phyloP scores from a whole-genome alignment of 2,888 invertebrate genomes.

The Myopa tessellatipennis region DNA sequence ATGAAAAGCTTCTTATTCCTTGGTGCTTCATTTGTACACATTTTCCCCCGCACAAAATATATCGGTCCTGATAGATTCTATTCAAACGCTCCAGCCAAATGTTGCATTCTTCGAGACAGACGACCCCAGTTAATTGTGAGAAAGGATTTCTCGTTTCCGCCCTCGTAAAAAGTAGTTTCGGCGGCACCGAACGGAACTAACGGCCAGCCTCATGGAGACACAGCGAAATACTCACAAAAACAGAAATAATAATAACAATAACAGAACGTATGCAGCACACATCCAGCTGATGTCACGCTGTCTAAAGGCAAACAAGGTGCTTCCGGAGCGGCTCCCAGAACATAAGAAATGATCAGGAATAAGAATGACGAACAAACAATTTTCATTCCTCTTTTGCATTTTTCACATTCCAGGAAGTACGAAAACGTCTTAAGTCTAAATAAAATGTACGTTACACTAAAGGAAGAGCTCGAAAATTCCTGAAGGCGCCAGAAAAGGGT shows the following conservation, averaged over 20 bases:
- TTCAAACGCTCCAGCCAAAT: neutral
- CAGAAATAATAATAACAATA: neutral
- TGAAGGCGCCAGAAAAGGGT: slow-evolving; percentile 17
- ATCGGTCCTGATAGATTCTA: neutral
- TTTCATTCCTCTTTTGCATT: neutral
- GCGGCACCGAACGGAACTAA: neutral
- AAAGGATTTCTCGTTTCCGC: neutral
- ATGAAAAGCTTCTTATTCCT: too few species aligned
- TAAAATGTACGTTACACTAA: too few species aligned
- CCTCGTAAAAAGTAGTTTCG: neutral
- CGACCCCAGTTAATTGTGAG: neutral
- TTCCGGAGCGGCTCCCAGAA: slow-evolving; percentile 15
- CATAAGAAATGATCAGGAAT: neutral
- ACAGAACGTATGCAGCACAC: neutral
- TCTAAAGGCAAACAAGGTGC: slow-evolving; percentile 27
- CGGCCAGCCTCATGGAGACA: neutral
- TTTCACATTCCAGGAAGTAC: neutral
- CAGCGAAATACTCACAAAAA: neutral
- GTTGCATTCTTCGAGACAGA: neutral
- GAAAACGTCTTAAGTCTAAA: too few species aligned
- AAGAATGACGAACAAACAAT: neutral
- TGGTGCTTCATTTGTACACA: too few species aligned
- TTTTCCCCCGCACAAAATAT: too few species aligned
- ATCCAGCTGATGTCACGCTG: slow-evolving; percentile 23
- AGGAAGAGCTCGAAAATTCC: neutral